Percentiles rank a stretch among this genome's conserved stretches.
phyloP scores from a whole-genome alignment of 2,797 vertebrate genomes.

The Pseudochirops cupreus region DNA sequence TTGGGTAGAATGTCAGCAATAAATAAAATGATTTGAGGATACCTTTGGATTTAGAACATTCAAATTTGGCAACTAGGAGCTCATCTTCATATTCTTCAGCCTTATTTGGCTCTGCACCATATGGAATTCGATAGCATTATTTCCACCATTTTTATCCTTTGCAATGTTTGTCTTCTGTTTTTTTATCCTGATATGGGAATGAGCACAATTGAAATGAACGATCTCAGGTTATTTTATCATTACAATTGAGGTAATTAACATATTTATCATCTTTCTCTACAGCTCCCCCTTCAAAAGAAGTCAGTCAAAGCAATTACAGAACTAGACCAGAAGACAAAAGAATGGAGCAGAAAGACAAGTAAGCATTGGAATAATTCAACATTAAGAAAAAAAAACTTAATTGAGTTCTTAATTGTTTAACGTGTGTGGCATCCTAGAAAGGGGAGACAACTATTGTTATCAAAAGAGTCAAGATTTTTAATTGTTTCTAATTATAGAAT shows the following conservation, averaged over 20 bases:
- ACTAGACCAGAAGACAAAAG: slow-evolving; percentile 44
- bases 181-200: neutral
- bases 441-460: neutral
- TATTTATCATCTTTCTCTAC: neutral
- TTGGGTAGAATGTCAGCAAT: neutral
- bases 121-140: neutral
- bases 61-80: neutral
- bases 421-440: neutral
- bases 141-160: neutral
- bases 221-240: neutral
- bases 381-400: neutral
- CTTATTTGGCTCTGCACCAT: neutral
- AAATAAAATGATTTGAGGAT: neutral
- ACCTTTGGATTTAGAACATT: neutral
- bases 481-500: slow-evolving; percentile 29
- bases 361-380: slow-evolving; percentile 47
- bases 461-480: slow-evolving; percentile 13
- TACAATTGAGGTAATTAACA: slow-evolving; percentile 18
- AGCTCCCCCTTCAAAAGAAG: slow-evolving; percentile 59
- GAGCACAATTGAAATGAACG: no score
- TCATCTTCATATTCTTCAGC: neutral
- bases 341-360: slow-evolving; percentile 58
- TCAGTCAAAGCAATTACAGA: slow-evolving; percentile 35
- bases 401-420: slow-evolving; percentile 26
- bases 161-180: neutral